Evolutionary conservation across 2,113 vertebrate species (phyloP).

Genomic region (Gobiocypris rarus): DNA sequence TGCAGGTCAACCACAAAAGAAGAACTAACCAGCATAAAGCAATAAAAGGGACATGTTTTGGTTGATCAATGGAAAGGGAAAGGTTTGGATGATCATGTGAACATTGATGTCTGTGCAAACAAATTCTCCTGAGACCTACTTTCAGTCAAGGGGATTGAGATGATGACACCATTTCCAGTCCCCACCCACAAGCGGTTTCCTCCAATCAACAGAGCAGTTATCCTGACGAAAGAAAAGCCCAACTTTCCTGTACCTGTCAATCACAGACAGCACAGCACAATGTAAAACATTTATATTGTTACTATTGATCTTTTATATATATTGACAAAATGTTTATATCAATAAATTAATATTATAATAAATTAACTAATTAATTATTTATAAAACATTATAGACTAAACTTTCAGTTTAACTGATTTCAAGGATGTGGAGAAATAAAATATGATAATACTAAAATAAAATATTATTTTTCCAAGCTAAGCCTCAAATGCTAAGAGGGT

Average conservation of each 20-base stretch:
- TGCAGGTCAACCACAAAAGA: neutral
- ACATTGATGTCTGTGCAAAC: neutral
- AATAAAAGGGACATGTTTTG: neutral
- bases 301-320: neutral
- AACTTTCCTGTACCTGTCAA: constrained; percentile 92
- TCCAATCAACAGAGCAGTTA: constrained; percentile 95
- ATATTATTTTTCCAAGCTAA: neutral
- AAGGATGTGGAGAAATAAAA: neutral
- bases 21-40: neutral
- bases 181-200: constrained; percentile 98
- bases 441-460: neutral
- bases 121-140: constrained; percentile 79
- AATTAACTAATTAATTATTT: neutral
- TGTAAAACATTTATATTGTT: neutral
- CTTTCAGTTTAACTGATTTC: neutral
- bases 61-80: neutral
- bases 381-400: neutral
- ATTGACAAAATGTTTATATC: neutral
- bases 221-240: constrained; percentile 97
- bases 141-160: constrained; percentile 97
- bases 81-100: neutral
- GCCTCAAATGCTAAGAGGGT: neutral
- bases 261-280: constrained; percentile 24
- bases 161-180: constrained; percentile 96
- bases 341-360: neutral